Conservation (phyloP, 30 jellyfish, hydroid and myxozoan species). For the Aurelia coerulea region DNA sequence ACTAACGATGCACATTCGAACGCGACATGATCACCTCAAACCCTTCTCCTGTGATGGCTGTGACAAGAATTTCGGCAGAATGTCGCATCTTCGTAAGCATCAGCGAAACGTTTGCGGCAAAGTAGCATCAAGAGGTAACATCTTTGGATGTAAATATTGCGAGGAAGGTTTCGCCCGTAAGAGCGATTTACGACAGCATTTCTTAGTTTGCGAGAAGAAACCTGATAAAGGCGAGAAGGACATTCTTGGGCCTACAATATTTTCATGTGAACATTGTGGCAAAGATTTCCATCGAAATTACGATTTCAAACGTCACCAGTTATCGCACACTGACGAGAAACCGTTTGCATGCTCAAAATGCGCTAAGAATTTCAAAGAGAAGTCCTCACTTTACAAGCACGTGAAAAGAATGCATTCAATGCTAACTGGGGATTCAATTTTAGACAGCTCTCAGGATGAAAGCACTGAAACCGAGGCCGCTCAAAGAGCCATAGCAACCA, state of each 20-base stretch:
- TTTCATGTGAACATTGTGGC: conserved; percentile 91
- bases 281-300: conserved; percentile 87
- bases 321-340: conserved; percentile 96
- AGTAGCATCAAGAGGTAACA: conserved; percentile 64
- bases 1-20: conserved; percentile 97
- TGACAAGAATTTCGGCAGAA: conserved; percentile 95
- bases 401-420: conserved; percentile 92
- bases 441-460: conserved; percentile 80
- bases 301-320: conserved; percentile 94
- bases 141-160: conserved; percentile 89
- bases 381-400: conserved; percentile 92
- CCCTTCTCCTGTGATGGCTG: conserved; percentile 99
- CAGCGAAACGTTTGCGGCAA: conserved; percentile 97
- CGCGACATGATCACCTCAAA: conserved; percentile 98
- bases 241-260: conserved; percentile 64
- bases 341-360: conserved; percentile 93
- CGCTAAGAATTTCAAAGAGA: conserved; percentile 92
- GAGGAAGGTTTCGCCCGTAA: conserved; percentile 79
- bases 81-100: conserved; percentile 99
- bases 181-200: conserved; percentile 84
- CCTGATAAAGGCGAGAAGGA: conserved; percentile 90
- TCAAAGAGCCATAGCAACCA: conserved; percentile 62
- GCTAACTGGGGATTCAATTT: conserved; percentile 54
- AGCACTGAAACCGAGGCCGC: conserved; percentile 78
- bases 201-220: conserved; percentile 85